Percentiles rank a stretch among this genome's conserved stretches.
Conservation (phyloP, 2,797 vertebrate species). For the Numenius phaeopus region DNA sequence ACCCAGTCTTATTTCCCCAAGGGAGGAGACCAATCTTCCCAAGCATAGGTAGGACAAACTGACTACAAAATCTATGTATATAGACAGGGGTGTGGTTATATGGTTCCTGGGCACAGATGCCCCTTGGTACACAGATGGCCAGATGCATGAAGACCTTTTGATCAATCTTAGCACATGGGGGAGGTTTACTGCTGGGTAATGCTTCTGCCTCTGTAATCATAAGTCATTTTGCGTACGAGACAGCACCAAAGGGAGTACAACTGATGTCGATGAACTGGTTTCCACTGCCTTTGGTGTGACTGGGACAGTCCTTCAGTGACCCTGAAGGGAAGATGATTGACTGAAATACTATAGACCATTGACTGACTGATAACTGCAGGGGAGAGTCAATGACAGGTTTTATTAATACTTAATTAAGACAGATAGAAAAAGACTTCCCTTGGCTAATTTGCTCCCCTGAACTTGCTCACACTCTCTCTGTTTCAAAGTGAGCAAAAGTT, state of each 20-base stretch:
- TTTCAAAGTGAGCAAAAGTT: background rate
- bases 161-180: background rate
- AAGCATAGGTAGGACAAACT: fast-evolving
- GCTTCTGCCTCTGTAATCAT: background rate
- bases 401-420: slow-evolving; percentile 45
- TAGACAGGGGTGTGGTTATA: background rate
- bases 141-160: background rate
- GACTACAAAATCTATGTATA: background rate
- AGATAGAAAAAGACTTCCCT: background rate
- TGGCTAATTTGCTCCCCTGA: background rate
- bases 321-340: background rate
- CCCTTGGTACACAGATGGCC: fast-evolving
- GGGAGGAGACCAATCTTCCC: background rate
- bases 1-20: background rate
- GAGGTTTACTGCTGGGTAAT: background rate
- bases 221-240: background rate
- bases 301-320: background rate
- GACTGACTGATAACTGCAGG: slow-evolving; percentile 1
- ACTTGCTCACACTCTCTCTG: background rate
- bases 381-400: background rate
- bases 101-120: background rate
- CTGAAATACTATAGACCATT: background rate
- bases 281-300: fast-evolving
- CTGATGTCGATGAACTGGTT: background rate
- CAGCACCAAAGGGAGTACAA: background rate